A percentile compares a stretch with the other conserved stretches of the same genome.
phyloP scores from a whole-genome alignment of 2,797 vertebrate genomes.

The Eleutherodactylus coqui region DNA sequence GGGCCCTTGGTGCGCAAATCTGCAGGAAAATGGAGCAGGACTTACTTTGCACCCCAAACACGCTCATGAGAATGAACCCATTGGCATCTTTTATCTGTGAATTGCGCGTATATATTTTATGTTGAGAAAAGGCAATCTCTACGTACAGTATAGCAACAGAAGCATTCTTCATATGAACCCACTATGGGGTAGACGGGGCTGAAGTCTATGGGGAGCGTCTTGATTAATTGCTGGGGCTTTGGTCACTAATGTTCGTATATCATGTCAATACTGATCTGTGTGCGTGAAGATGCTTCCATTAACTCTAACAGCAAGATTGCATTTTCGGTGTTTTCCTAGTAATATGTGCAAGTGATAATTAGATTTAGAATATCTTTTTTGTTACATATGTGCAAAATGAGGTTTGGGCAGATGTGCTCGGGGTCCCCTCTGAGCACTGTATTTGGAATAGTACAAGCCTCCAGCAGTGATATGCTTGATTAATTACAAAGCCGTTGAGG shows the following conservation, averaged over 20 bases:
- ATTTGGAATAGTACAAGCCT: slow-evolving; percentile 63
- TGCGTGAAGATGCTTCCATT: not conserved
- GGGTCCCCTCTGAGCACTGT: slow-evolving; percentile 53
- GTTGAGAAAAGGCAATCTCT: not conserved
- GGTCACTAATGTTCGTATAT: slow-evolving; percentile 32
- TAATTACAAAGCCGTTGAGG: slow-evolving; percentile 60
- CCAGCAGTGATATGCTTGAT: slow-evolving; percentile 60
- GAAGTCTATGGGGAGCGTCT: slow-evolving; percentile 41
- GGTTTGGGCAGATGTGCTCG: slow-evolving; percentile 56
- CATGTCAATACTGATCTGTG: slow-evolving; percentile 24
- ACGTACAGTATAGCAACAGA: slow-evolving; percentile 9
- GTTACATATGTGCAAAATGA: slow-evolving; percentile 39
- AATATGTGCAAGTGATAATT: slow-evolving; percentile 42
- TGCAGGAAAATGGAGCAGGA: too few species aligned
- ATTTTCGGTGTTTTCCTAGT: slow-evolving; percentile 33
- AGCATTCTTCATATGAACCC: slow-evolving; percentile 24
- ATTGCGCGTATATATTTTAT: not conserved
- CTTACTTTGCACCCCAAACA: too few species aligned
- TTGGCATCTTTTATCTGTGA: too few species aligned
- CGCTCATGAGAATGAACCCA: too few species aligned
- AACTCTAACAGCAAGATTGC: not conserved
- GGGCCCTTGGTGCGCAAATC: too few species aligned
- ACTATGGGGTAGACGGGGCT: slow-evolving; percentile 19
- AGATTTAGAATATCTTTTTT: slow-evolving; percentile 50
- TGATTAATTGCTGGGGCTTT: slow-evolving; percentile 31